A percentile compares a stretch with the other conserved stretches of the same genome.
Conservation (phyloP, 2,113 vertebrate species). For the Pholis gunnellus region DNA sequence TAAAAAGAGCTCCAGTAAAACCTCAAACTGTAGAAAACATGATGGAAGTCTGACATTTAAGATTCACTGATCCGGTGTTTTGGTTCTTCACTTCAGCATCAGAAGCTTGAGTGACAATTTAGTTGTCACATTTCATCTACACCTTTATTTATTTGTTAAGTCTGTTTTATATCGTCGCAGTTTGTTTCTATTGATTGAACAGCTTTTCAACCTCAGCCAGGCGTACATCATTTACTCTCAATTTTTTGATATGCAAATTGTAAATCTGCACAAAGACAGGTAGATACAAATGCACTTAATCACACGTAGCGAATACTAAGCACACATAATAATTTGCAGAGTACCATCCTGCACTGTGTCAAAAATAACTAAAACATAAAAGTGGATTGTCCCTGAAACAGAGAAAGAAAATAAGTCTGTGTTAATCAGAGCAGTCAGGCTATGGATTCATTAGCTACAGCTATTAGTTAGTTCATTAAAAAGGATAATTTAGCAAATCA, state of each 20-base stretch:
- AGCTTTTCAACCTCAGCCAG: background rate
- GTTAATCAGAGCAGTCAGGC: conserved; percentile 2
- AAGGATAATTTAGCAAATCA: conserved; percentile 35
- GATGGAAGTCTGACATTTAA: background rate
- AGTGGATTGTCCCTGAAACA: background rate
- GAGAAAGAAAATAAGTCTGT: background rate
- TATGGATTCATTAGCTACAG: conserved; percentile 38
- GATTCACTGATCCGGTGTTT: background rate
- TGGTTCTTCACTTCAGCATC: background rate
- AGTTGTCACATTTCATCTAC: background rate
- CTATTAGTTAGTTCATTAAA: conserved; percentile 43
- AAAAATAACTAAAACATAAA: background rate
- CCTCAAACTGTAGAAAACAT: background rate
- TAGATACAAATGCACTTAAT: background rate
- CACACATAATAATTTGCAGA: background rate
- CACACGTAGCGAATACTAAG: background rate
- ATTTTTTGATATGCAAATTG: background rate
- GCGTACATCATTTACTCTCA: background rate
- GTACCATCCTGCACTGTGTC: background rate
- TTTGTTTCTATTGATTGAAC: background rate
- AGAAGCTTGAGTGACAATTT: background rate
- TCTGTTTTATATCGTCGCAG: background rate
- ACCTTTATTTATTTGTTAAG: background rate
- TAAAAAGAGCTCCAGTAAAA: background rate
- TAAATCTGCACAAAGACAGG: background rate